Evolutionary conservation across 2,113 vertebrate genomes (phyloP).

Genomic region (Promerops cafer): DNA sequence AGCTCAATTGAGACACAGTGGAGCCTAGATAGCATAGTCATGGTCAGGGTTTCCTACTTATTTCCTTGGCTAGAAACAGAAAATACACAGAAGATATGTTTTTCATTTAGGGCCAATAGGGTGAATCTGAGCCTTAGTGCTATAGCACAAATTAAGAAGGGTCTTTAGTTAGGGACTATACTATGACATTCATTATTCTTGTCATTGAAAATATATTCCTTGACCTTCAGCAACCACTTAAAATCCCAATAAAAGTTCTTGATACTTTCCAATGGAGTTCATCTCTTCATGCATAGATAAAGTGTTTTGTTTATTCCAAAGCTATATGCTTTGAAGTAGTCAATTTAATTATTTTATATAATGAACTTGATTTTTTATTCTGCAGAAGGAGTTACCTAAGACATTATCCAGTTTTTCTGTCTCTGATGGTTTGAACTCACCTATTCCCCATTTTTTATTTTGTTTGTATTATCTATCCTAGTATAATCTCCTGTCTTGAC

Average conservation of each 20-base stretch:
- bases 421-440: not conserved
- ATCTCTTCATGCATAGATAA: not conserved
- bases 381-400: not conserved
- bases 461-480: not conserved
- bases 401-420: not conserved
- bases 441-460: not conserved
- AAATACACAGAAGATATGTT: not conserved
- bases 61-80: not conserved
- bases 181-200: not conserved
- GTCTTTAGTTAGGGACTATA: not conserved
- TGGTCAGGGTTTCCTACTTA: not conserved
- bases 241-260: not conserved
- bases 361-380: not conserved
- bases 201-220: not conserved
- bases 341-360: not conserved
- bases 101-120: not conserved
- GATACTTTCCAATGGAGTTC: not conserved
- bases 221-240: not conserved
- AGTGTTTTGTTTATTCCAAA: not conserved
- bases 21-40: not conserved
- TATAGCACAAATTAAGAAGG: not conserved
- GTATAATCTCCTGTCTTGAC: not conserved
- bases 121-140: not conserved
- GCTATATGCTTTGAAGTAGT: not conserved
- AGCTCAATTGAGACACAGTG: not conserved